Percentiles rank a stretch among this genome's conserved stretches.
Conservation (phyloP, 2,113 vertebrate genomes). For the Caretta caretta region DNA sequence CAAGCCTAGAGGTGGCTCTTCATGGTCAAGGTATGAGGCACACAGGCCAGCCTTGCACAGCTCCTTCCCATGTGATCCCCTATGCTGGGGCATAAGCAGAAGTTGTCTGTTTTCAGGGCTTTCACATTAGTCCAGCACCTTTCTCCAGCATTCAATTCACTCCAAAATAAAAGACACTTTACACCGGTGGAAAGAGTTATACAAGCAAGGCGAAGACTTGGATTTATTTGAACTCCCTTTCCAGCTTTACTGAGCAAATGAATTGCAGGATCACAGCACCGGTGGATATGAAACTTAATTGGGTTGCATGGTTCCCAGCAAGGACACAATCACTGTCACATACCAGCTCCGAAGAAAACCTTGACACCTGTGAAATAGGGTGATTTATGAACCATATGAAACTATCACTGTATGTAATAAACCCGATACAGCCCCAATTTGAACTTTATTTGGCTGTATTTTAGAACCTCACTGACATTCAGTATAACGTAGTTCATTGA, state of each 20-base stretch:
- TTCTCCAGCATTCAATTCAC: background rate
- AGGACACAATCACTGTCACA: background rate
- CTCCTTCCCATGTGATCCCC: background rate
- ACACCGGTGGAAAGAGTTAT: background rate
- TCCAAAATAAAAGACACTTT: background rate
- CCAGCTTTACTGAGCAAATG: conserved; percentile 20
- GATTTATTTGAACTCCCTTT: background rate
- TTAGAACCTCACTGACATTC: background rate
- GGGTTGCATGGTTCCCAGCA: background rate
- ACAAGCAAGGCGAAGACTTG: background rate
- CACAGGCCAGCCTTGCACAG: background rate
- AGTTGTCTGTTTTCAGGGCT: background rate
- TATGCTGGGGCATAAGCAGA: background rate
- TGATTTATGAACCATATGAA: conserved; percentile 68
- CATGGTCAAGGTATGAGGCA: background rate
- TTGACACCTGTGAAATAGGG: conserved; percentile 14
- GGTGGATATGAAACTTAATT: conserved; percentile 31
- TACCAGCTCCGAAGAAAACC: conserved; percentile 28
- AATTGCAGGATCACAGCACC: background rate
- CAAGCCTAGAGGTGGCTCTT: background rate
- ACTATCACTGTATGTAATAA: conserved; percentile 36
- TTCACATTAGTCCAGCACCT: background rate
- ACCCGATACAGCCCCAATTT: conserved; percentile 11
- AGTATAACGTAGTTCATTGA: background rate
- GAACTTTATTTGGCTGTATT: conserved; percentile 37